Evolutionary conservation across 2,888 invertebrate species (phyloP).

Genomic region (Bursaphelenchus okinawaensis): DNA sequence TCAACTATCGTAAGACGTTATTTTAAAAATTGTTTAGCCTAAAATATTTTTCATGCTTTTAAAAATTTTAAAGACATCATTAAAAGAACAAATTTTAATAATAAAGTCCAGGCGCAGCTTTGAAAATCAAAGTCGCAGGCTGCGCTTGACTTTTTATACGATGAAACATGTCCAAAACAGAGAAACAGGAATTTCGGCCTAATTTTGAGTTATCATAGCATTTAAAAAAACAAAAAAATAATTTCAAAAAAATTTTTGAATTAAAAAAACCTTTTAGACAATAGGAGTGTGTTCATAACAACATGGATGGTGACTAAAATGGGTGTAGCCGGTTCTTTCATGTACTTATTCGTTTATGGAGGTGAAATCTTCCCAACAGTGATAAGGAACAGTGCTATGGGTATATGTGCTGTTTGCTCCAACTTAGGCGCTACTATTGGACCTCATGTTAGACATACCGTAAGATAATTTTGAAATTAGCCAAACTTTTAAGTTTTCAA

Average conservation of each 20-base stretch:
- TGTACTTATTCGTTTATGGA: constrained; percentile 20
- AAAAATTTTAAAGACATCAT: no score
- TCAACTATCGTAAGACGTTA: constrained; percentile 11
- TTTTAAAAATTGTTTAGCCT: no score
- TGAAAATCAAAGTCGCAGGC: no score
- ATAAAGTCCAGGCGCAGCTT: no score
- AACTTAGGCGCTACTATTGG: constrained; percentile 15
- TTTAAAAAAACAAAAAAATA: neutral
- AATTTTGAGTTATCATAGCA: no score
- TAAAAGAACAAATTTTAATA: no score
- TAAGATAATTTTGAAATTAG: no score
- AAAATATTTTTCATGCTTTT: no score
- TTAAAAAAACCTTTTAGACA: constrained; percentile 13
- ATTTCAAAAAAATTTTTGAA: neutral
- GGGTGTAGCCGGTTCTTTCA: constrained; percentile 18
- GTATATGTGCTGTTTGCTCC: constrained; percentile 17
- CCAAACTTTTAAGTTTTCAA: no score
- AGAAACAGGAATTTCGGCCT: no score
- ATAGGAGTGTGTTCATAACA: constrained; percentile 5
- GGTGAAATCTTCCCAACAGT: constrained; percentile 24
- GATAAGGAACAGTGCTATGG: constrained; percentile 19
- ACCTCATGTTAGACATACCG: constrained; percentile 17
- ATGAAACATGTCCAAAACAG: no score
- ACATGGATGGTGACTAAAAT: constrained; percentile 22
- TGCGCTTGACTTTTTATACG: no score